phyloP scores from a whole-genome alignment of 2,888 invertebrate species.

The Tyria jacobaeae region DNA sequence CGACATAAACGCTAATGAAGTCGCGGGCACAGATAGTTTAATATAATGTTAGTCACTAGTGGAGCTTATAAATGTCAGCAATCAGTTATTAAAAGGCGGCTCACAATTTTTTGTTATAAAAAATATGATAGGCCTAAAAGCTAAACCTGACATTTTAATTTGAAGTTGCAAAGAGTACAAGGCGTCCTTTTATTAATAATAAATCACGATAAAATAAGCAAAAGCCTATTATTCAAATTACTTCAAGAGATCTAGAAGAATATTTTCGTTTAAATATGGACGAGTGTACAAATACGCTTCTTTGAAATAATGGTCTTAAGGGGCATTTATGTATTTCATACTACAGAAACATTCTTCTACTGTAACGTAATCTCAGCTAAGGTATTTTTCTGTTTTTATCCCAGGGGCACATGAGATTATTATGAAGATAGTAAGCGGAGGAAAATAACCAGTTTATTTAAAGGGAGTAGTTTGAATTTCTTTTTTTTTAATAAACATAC shows the following conservation, averaged over 20 bases:
- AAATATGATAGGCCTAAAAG: no score
- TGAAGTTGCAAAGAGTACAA: no score
- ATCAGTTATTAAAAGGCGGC: no score
- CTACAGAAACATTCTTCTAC: background rate
- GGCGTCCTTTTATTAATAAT: background rate
- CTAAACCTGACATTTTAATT: no score
- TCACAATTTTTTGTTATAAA: no score
- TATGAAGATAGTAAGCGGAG: constrained; percentile 3
- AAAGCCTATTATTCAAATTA: background rate
- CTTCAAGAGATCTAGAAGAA: background rate
- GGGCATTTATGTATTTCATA: background rate
- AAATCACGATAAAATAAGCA: background rate
- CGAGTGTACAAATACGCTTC: background rate
- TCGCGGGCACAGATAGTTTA: no score
- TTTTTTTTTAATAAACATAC: no score
- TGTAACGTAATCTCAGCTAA: constrained; percentile 9
- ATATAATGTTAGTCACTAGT: no score
- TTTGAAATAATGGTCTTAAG: background rate
- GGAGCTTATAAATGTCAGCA: no score
- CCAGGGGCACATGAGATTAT: constrained; percentile 4
- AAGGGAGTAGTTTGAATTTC: no score
- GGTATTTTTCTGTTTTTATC: constrained; percentile 2
- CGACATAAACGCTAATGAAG: no score
- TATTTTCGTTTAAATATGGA: background rate
- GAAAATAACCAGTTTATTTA: no score